Evolutionary conservation across 1,140 invertebrate species (phyloP), one percentile per base, ranked within the genome.

Genomic region (Eulimnadia texana): DNA sequence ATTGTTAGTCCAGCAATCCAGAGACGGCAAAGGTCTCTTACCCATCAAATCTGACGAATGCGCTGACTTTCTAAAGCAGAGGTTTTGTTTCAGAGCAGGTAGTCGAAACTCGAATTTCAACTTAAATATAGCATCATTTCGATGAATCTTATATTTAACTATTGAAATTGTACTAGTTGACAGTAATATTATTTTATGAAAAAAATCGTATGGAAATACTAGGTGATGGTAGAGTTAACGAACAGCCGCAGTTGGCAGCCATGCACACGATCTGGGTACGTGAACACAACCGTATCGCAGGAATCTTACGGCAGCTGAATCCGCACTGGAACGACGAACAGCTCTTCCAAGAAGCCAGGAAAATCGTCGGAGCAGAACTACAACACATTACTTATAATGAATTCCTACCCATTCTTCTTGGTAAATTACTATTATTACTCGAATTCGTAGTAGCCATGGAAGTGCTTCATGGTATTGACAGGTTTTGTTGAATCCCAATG

Each of bases 351-450:
- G 73, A 75, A 66, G 62, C 71, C 9, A 56, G 73, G 29, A 61
- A 72, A 16, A 72, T 75, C 24, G 67, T 75, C 6, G 70, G 67
- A 10, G 76, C 75, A 13, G 66, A 74, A 78, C 72, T 83, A 63
- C 82, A 84, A 65, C 80, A 83, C 68, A 82, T 84, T 50, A 81
- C 79, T 10, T 84, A 80, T 66, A 75, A 73, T 62, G 74, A 76
- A 64, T 76, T 70, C 61, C 65, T 76, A 20, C 74, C 74, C 13
- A 64, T 73, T 20, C 64, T 76, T 55, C 54, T 76, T 1, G 73
- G 73, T 69, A 64, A 62, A 64, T 64, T 67, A 54, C 65, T 66
- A n/a, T n/a, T 65, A 62, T 66, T 33, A 68, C 69, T 16, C 19
- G 27, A 0, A 28, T 11, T 28, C 22, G 13, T 61, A n/a, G n/a